Percentiles rank a stretch among this genome's conserved stretches.
Conservation (phyloP, 2,888 invertebrate species). For the Cyrtodaria siliqua region DNA sequence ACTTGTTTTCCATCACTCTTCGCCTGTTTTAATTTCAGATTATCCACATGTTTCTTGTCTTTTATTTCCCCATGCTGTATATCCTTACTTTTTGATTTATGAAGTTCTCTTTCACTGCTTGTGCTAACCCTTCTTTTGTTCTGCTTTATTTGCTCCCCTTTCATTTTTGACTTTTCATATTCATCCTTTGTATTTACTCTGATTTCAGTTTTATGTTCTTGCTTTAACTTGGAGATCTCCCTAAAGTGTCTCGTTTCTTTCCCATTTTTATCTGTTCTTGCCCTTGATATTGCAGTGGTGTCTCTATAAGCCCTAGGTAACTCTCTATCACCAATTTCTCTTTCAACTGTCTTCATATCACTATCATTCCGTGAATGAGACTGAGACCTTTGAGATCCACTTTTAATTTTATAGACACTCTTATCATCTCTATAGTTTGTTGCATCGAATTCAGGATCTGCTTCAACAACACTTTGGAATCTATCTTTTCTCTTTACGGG, state of each 20-base stretch:
- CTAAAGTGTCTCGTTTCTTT: conserved; percentile 24
- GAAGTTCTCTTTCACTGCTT: neutral
- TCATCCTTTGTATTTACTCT: neutral
- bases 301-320: neutral
- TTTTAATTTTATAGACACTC: conserved; percentile 11
- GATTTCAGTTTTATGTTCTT: conserved; percentile 31
- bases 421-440: conserved; percentile 54
- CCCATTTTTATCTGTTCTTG: neutral
- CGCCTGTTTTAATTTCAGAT: neutral
- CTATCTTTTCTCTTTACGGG: neutral
- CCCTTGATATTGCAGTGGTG: neutral
- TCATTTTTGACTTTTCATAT: conserved; percentile 12
- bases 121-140: conserved; percentile 8
- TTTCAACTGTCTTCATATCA: neutral
- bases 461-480: conserved; percentile 6
- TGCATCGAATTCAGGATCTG: conserved; percentile 62
- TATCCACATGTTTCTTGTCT: too few species aligned
- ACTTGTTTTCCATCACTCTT: conserved; percentile 10
- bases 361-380: neutral
- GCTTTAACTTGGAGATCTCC: conserved; percentile 24
- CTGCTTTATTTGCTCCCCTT: neutral
- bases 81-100: conserved; percentile 2
- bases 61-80: neutral
- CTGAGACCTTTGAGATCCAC: conserved; percentile 7
- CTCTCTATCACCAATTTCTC: neutral